Evolutionary conservation across 2,797 vertebrate species (phyloP), one percentile per base, ranked within the genome.

Genomic region (Philypnodon macrostomus): DNA sequence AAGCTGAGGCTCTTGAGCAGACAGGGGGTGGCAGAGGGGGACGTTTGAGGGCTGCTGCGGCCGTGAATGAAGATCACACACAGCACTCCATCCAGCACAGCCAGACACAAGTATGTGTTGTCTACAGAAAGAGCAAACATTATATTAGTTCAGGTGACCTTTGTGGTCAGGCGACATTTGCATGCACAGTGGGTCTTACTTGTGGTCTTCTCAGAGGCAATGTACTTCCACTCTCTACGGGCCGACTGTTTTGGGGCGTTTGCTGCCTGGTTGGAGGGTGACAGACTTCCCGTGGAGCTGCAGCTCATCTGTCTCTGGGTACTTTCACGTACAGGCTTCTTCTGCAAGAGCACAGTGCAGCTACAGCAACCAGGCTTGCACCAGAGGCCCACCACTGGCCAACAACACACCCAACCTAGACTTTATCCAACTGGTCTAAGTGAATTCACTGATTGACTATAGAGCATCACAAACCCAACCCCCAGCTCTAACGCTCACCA

Each of bases 141-240:
- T 2, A 17, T 11, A 27, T 14, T 7, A 9, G 9, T 16, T 27
- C 23, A 27, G 23, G 7, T 6, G n/a, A 16, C 12, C 39, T 42
- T 11, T 14, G 36, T 6, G 1, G n/a, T 18, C 11, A 6, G 23
- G 13, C n/a, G 9, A 11, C 7, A 18, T 19, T 38, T 18, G n/a
- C 36, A 21, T 38, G 17, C 12, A 38, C 17, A 5, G 10, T 9
- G 12, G 7, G 33, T 85, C 95, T 93, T 90, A 99, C 97, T 95
- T 77, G 92, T 90, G 35, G 94, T 98, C 88, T 96, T 98, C 87
- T 98, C 97, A 4, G 95, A 98, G 76, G 96, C 96, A 75, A 99
- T 91, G 85, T 97, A 97, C 90, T 98, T 99, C 97, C 97, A 99
- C 73, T 98, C 95, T 58, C 94, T 93, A 83, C 93, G 93, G 90